A percentile compares a stretch with the other conserved stretches of the same genome.
phyloP scores from a whole-genome alignment of 2,797 vertebrate species.

The Anabacerthia variegaticeps region DNA sequence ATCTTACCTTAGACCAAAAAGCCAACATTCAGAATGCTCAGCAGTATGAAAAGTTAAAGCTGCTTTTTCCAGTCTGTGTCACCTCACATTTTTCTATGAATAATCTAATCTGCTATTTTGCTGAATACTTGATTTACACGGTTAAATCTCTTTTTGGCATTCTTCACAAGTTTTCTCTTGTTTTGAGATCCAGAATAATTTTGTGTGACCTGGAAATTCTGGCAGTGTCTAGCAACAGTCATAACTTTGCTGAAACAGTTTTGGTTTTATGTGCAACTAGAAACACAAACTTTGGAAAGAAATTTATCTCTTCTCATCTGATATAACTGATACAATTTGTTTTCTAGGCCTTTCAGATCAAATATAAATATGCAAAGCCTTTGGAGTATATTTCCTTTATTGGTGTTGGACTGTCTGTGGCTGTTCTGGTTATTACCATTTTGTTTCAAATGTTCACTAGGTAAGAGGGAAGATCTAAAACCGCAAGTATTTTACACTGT shows the following conservation, averaged over 20 bases:
- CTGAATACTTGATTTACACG: neutral
- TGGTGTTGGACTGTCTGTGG: constrained; percentile 75
- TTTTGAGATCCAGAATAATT: neutral
- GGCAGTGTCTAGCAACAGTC: neutral
- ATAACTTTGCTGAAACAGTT: neutral
- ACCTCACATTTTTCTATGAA: neutral
- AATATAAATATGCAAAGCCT: constrained; percentile 65
- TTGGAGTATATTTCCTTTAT: constrained; percentile 66
- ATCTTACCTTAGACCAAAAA: neutral
- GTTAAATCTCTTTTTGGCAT: neutral
- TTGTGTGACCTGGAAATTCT: neutral
- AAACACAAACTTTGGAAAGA: neutral
- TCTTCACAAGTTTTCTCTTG: neutral
- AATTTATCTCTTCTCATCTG: neutral
- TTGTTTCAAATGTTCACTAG: constrained; percentile 75
- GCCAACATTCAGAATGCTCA: neutral
- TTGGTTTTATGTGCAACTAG: neutral
- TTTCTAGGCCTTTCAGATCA: constrained; percentile 73
- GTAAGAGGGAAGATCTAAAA: constrained; percentile 66
- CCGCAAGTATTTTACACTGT: neutral
- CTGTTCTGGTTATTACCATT: constrained; percentile 73
- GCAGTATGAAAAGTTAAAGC: neutral
- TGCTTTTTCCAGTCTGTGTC: neutral
- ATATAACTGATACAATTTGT: neutral
- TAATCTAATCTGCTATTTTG: neutral